A percentile compares a stretch with the other conserved stretches of the same genome.
phyloP scores from a whole-genome alignment of 2,113 vertebrate species.

The Lepus timidus region DNA sequence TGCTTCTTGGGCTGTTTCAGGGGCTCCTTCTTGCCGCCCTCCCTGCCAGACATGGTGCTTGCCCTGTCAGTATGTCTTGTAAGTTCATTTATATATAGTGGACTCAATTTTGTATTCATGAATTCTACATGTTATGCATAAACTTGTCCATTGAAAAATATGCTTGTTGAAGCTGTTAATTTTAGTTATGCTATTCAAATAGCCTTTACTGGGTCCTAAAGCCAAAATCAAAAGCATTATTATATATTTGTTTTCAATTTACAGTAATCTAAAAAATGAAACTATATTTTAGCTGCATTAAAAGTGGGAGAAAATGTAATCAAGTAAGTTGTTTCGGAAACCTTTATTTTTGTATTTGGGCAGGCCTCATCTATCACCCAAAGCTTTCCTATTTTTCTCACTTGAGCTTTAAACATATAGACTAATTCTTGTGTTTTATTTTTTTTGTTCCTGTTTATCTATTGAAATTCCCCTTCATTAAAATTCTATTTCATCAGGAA shows the following conservation, averaged over 20 bases:
- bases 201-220: constrained; percentile 22
- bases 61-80: background rate
- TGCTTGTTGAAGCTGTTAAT: background rate
- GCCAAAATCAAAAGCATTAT: constrained; percentile 16
- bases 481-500: background rate
- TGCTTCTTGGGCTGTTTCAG: no score
- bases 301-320: background rate
- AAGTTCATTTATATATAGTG: constrained; percentile 29
- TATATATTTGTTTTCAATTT: constrained; percentile 46
- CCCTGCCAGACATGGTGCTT: no score
- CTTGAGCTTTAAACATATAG: background rate
- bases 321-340: background rate
- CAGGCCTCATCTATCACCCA: background rate
- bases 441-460: background rate
- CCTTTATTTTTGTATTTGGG: background rate
- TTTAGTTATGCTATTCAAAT: constrained; percentile 5
- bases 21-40: no score
- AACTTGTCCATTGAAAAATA: background rate
- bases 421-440: background rate
- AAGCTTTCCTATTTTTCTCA: constrained; percentile 7
- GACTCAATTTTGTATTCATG: constrained; percentile 18
- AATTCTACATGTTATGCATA: constrained; percentile 42
- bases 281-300: background rate
- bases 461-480: background rate
- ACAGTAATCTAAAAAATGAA: constrained; percentile 54